Base-by-base conservation (phyloP, 2,797 vertebrate species). In the Otus scops region DNA sequence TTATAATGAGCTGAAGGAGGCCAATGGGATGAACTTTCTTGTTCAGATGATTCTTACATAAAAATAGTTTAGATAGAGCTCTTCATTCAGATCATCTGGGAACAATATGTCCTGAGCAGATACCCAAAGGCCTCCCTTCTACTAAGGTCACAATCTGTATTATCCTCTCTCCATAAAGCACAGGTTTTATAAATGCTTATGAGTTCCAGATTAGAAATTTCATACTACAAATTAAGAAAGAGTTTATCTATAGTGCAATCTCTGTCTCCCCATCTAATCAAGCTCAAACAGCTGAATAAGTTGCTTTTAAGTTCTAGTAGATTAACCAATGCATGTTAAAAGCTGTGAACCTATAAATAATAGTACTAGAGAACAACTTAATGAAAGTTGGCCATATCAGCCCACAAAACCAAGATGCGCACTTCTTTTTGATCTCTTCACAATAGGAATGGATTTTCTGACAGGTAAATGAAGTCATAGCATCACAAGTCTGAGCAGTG, bases 131-230 rank as follows among this genome's bases (percentile, higher is more conserved):
- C 65, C 57, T 95, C 60, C 41, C 28, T 96, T 96, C 54, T 90
- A 57, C 41, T 78, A 67, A 95, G 79, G 96, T 97, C 92, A 94
- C 54, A 75, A 79, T 90, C 79, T 91, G n/a, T 95, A 92, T 96
- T 96, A 94, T 95, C 47, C 34, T 93, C 28, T 97, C 38, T 96
- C 63, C 73, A 34, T 88, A 93, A 97, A 97, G 28, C 79, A 93
- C 21, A 95, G 91, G 41, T 96, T 96, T 96, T 96, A 91, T 95
- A 97, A 97, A 95, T 82, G 70, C 51, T 80, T 97, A 77, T 87
- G 79, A 86, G 86, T 97, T 97, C 97, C 89, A 95, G 93, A 88
- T 88, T 89, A 94, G 80, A 94, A 97, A 96, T 96, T 92, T 95
- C 85, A 64, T 76, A 59, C 70, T 43, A 43, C 61, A 96, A 97